Evolutionary conservation across 2,113 vertebrate species (phyloP).

Genomic region (Silurus glanis): DNA sequence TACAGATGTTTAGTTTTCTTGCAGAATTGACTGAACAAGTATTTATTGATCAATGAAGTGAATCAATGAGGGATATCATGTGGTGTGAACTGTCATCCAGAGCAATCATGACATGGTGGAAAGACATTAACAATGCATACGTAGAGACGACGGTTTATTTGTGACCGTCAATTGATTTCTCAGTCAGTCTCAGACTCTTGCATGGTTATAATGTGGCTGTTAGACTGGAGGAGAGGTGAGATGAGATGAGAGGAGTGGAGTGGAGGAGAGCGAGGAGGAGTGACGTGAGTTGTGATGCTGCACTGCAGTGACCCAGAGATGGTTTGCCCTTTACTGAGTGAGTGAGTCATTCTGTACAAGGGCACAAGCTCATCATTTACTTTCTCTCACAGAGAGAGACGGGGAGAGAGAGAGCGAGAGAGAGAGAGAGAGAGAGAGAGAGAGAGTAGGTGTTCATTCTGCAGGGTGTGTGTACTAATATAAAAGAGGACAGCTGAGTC

Average conservation of each 20-base stretch:
- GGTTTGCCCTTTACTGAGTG: conserved; percentile 57
- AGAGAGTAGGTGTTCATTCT: neutral
- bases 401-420: neutral
- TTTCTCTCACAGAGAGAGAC: neutral
- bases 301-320: conserved; percentile 16
- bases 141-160: neutral
- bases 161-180: neutral
- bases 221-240: neutral
- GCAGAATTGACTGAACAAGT: neutral
- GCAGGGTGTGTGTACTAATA: neutral
- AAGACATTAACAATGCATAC: too few species aligned
- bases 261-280: neutral
- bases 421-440: neutral
- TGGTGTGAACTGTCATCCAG: neutral
- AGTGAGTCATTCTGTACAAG: conserved; percentile 65
- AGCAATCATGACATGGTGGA: neutral
- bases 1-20: neutral
- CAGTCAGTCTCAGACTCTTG: neutral
- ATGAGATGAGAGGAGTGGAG: neutral
- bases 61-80: too few species aligned
- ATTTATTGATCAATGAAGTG: neutral
- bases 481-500: too few species aligned
- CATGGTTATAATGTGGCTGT: neutral
- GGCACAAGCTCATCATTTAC: conserved; percentile 42
- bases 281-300: conserved; percentile 18